Evolutionary conservation across 2,113 vertebrate species (phyloP), one percentile per base, ranked within the genome.

Genomic region (Ciconia maguari): DNA sequence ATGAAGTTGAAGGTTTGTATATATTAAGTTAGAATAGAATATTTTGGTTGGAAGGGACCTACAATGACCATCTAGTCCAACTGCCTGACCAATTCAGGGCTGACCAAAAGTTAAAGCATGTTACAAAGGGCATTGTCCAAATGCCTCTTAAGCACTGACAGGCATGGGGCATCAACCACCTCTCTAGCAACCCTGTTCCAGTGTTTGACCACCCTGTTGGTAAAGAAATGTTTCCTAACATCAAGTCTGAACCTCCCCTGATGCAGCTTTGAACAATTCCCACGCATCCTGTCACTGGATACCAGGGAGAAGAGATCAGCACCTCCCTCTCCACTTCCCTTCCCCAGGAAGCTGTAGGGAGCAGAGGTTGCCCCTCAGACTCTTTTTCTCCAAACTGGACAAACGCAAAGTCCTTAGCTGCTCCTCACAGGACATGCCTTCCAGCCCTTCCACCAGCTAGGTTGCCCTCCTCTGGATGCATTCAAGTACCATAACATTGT

Each of bases 401-500:
- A 69, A 60, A 60, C 29, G 6, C 8, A 24, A 6, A 46, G 12
- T 48, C 52, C 34, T 48, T 14, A 32, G 20, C 21, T 1, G 3
- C 17, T 83, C 29, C 29, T 70, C n/a, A 49, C 8, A 70, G 29
- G 21, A 38, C 54, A 34, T 20, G 19, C 13, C 13, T 29, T 51
- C 22, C 54, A 60, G 22, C 5, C 14, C n/a, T 60, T 71, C 9
- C 21, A 29, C 14, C n/a, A 75, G 16, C 49, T 17, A 6, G 12
- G 11, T 0, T 64, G 38, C 10, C 9, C 22, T 71, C 16, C 24
- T 60, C 34, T 19, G n/a, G 15, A 51, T 0, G 0, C 27, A 14
- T 38, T 62, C 11, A 18, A 62, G n/a, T 2, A 18, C 44, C 10
- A 32, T 9, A 38, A 38, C 11, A 24, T 11, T 1, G 1, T 38